Conservation (phyloP, 2,113 vertebrate genomes). For the Oreochromis aureus region DNA sequence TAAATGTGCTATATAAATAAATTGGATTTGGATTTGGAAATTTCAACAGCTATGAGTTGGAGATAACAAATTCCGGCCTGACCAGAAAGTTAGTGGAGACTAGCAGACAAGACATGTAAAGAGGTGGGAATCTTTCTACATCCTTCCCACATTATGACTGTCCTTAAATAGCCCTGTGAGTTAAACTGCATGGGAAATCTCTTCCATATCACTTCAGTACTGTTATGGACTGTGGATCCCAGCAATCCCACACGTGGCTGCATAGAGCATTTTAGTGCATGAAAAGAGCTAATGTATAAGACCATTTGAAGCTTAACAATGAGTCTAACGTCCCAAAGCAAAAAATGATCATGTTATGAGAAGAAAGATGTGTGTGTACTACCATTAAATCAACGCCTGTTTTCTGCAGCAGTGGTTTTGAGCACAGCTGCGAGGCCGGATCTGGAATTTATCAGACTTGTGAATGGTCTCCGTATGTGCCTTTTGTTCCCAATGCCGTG, state of each 20-base stretch:
- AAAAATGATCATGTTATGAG: background rate
- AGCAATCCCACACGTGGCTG: background rate
- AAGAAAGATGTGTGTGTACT: background rate
- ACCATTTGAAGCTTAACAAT: background rate
- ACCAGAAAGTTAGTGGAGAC: background rate
- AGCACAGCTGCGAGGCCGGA: background rate
- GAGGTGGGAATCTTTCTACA: background rate
- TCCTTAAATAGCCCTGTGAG: background rate
- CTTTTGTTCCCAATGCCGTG: background rate
- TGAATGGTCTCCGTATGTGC: constrained; percentile 33
- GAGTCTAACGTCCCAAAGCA: background rate
- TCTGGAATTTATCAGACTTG: constrained; percentile 34
- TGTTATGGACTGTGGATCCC: background rate
- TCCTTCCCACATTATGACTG: background rate
- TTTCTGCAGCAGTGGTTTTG: background rate
- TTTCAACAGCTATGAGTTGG: background rate
- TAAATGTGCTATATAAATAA: background rate
- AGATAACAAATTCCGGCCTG: background rate
- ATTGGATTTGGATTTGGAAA: background rate
- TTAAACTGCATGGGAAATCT: background rate
- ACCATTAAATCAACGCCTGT: background rate
- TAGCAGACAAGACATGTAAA: background rate
- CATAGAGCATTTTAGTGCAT: background rate
- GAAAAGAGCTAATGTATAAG: background rate
- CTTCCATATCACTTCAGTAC: background rate